Conservation (phyloP, 2,888 invertebrate species). For the Chrysina gloriosa region DNA sequence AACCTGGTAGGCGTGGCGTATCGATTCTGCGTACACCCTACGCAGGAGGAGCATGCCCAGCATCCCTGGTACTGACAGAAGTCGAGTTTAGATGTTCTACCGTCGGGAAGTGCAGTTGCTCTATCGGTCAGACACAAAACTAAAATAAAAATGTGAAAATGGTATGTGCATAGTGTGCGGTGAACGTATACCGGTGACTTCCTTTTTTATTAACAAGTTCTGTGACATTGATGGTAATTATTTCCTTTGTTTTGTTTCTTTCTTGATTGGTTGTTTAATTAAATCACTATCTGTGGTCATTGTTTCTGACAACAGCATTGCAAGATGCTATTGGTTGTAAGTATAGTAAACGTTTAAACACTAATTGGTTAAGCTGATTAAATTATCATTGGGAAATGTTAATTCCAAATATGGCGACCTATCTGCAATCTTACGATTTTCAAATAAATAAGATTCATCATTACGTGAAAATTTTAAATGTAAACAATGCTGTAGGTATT, state of each 20-base stretch:
- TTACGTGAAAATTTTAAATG: too few species aligned
- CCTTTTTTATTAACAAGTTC: slow-evolving; percentile 17
- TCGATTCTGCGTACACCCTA: slow-evolving; percentile 50
- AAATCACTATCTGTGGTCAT: slow-evolving; percentile 16
- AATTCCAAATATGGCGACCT: too few species aligned
- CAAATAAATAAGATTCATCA: too few species aligned
- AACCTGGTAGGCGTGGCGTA: slow-evolving; percentile 53
- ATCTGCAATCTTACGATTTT: too few species aligned
- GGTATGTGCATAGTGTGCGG: slow-evolving; percentile 25
- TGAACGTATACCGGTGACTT: not conserved
- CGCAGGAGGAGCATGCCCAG: slow-evolving; percentile 58
- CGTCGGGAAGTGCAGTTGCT: slow-evolving; percentile 46
- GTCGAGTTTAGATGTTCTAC: slow-evolving; percentile 42
- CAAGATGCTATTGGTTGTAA: slow-evolving; percentile 22
- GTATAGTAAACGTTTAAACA: too few species aligned
- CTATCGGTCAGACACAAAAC: slow-evolving; percentile 50
- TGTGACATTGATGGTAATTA: slow-evolving; percentile 19
- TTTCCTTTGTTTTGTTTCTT: slow-evolving; percentile 1
- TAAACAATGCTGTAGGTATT: too few species aligned
- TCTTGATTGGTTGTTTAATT: slow-evolving; percentile 7
- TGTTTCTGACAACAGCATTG: slow-evolving; percentile 13
- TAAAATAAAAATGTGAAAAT: slow-evolving; percentile 47
- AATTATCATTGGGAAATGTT: too few species aligned
- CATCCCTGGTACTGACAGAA: slow-evolving; percentile 58
- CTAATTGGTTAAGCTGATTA: too few species aligned